Evolutionary conservation across 2,888 invertebrate species (phyloP).

Genomic region (Palloptera scutellata): DNA sequence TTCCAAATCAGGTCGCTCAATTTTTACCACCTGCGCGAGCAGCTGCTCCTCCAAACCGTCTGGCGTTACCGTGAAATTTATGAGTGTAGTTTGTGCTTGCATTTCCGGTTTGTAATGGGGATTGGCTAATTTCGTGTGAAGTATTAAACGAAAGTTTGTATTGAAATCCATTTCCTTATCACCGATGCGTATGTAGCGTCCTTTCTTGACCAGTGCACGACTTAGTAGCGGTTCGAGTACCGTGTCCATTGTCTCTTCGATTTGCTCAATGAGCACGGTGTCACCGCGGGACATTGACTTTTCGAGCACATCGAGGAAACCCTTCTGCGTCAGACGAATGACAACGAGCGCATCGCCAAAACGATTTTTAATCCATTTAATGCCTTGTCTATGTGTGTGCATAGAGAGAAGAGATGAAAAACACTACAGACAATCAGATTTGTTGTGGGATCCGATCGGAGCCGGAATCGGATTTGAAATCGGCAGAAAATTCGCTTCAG

Average conservation of each 20-base stretch:
- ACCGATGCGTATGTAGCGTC: constrained; percentile 81
- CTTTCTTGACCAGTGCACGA: constrained; percentile 87
- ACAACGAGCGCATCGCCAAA: constrained; percentile 78
- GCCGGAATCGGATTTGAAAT: too few species aligned
- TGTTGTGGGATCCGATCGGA: too few species aligned
- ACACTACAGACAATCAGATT: too few species aligned
- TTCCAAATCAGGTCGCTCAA: constrained; percentile 92
- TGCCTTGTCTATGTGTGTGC: constrained; percentile 72
- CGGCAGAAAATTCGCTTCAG: too few species aligned
- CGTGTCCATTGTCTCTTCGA: constrained; percentile 90
- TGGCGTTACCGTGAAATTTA: constrained; percentile 94
- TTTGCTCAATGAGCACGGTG: constrained; percentile 86
- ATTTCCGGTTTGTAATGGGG: constrained; percentile 98
- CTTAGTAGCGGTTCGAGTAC: constrained; percentile 91
- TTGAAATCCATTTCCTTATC: constrained; percentile 93
- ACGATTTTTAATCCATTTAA: constrained; percentile 94
- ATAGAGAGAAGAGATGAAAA: too few species aligned
- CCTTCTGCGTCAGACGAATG: constrained; percentile 80
- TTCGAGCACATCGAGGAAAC: constrained; percentile 86
- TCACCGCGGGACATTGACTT: constrained; percentile 77
- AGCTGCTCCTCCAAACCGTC: constrained; percentile 96
- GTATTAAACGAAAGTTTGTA: constrained; percentile 79
- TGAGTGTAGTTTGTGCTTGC: constrained; percentile 95
- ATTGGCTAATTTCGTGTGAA: constrained; percentile 94
- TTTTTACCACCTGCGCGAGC: constrained; percentile 91